phyloP scores from a whole-genome alignment of 2,113 vertebrate genomes.

The Hyperopisus bebe region DNA sequence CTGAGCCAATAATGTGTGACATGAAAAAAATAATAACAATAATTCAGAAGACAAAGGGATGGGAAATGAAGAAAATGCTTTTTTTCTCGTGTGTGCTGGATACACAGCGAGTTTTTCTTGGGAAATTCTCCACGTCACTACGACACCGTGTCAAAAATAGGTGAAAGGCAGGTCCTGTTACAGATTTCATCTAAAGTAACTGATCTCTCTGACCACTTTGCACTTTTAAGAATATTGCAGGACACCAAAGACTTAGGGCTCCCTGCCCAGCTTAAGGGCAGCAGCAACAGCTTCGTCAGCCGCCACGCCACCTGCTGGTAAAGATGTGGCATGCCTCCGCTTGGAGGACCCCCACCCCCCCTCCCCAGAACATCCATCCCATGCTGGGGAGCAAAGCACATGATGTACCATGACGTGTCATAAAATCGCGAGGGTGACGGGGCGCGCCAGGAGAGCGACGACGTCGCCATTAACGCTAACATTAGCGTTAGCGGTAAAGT shows the following conservation, averaged over 20 bases:
- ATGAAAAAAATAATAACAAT: slow-evolving; percentile 32
- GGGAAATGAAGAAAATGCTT: neutral
- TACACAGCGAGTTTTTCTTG: neutral
- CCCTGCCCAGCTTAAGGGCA: neutral
- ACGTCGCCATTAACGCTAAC: neutral
- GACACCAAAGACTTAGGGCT: neutral
- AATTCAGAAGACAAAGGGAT: neutral
- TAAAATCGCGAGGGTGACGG: neutral
- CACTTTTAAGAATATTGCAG: neutral
- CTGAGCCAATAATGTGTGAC: slow-evolving; percentile 53
- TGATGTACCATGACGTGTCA: neutral
- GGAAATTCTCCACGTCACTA: neutral
- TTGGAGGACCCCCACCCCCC: neutral
- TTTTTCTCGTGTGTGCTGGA: neutral
- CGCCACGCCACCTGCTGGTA: neutral
- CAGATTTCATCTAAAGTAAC: neutral
- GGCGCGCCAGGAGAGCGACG: neutral
- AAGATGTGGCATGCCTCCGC: neutral
- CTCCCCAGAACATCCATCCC: neutral
- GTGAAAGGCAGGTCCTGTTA: neutral
- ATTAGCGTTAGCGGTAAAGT: neutral
- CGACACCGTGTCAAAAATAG: neutral
- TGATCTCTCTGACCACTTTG: neutral
- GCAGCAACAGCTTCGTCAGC: neutral
- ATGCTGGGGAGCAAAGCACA: neutral